Evolutionary conservation across 2,888 invertebrate genomes (phyloP), one percentile per base, ranked within the genome.

Genomic region (Nomada lathburiana): DNA sequence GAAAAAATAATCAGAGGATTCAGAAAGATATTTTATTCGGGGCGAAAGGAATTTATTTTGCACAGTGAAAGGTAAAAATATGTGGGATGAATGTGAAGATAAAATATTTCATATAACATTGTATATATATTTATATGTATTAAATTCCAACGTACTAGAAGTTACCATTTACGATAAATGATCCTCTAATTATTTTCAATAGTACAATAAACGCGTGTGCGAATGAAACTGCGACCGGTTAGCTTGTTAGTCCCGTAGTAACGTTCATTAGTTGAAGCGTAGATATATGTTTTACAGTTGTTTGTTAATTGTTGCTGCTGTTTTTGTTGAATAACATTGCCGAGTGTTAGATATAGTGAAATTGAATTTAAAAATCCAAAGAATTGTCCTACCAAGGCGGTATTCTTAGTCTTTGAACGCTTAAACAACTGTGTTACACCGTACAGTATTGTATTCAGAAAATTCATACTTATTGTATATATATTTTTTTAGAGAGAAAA

Each of bases 191-290:
- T 79, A 63, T 50, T 44, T 26, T 13, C 23, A 55, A n/a, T 13
- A 52, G 26, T 36, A 42, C n/a, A 44, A 50, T n/a, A 64, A 73
- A 68, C 68, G 57, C 23, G 63, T 79, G 63, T 81, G 65, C 64
- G 70, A 65, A 11, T 29, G 73, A 44, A 57, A 55, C n/a, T 52
- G 55, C 53, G 60, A 53, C 23, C 65, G 72, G 65, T 78, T 82
- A 81, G 79, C 73, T 70, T 76, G 63, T 65, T 81, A 76, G 65
- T 76, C 44, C 29, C 11, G 26, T 82, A 75, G 67, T 65, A 52
- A 65, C 36, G 52, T 67, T 36, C 75, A 76, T 76, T 70, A 76
- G 60, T 76, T 74, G 60, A 13, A 16, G 65, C 44, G 13, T 69
- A 60, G 53, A 63, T 36, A 42, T 13, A 23, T 64, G 47, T 74